A percentile compares a stretch with the other conserved stretches of the same genome.
Conservation (phyloP, 1,140 invertebrate genomes). For the Chlorops oryzae region DNA sequence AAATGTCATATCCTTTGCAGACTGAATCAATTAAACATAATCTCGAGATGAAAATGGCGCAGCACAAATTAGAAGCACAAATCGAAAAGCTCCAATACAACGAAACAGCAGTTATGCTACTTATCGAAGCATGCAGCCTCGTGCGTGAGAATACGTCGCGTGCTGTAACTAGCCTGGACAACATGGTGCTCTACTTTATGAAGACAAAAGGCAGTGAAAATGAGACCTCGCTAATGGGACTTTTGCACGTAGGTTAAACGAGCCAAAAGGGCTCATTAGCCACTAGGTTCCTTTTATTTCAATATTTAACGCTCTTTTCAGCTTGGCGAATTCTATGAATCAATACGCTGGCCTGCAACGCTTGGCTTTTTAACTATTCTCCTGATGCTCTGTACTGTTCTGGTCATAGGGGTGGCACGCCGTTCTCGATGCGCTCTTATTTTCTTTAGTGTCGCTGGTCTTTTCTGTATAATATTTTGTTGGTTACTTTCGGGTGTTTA, state of each 20-base stretch:
- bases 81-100: constrained; percentile 69
- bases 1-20: constrained; percentile 22
- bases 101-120: constrained; percentile 60
- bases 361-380: constrained; percentile 70
- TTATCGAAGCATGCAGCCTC: constrained; percentile 58
- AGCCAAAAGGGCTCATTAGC: background rate
- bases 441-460: constrained; percentile 68
- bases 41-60: constrained; percentile 41
- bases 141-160: constrained; percentile 64
- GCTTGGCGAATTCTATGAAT: constrained; percentile 54
- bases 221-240: constrained; percentile 59
- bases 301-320: constrained; percentile 19
- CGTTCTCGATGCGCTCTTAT: constrained; percentile 78
- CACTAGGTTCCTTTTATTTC: background rate
- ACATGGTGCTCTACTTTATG: constrained; percentile 63
- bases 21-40: constrained; percentile 45
- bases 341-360: constrained; percentile 70
- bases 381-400: constrained; percentile 70
- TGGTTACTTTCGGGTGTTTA: constrained; percentile 74
- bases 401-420: constrained; percentile 73
- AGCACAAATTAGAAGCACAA: constrained; percentile 61
- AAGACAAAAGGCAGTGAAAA: constrained; percentile 57
- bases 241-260: constrained; percentile 52
- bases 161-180: constrained; percentile 52
- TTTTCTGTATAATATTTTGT: constrained; percentile 74